Percentiles rank a stretch among this genome's conserved stretches.
phyloP scores from a whole-genome alignment of 2,797 vertebrate species.

The Spinus pinus region DNA sequence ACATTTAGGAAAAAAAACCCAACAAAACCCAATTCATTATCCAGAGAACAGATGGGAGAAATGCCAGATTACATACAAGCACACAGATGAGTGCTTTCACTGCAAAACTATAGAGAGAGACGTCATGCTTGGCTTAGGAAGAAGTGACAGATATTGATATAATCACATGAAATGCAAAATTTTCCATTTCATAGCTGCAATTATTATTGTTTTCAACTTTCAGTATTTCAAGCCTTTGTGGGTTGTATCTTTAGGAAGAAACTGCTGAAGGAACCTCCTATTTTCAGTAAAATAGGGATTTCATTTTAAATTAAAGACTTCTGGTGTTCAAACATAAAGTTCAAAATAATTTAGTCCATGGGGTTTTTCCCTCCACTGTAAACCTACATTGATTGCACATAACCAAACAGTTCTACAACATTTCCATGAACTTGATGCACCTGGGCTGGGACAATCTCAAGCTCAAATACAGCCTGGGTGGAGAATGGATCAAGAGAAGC shows the following conservation, averaged over 20 bases:
- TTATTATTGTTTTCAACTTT: background rate
- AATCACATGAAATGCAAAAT: background rate
- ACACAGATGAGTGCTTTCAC: background rate
- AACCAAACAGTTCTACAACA: background rate
- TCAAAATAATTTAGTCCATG: background rate
- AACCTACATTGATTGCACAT: background rate
- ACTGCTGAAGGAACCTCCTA: background rate
- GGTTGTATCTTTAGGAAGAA: background rate
- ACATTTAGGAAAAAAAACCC: background rate
- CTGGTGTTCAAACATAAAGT: background rate
- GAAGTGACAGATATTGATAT: background rate
- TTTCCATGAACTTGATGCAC: background rate
- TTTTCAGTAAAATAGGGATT: background rate
- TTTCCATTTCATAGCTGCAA: background rate
- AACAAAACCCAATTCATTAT: background rate
- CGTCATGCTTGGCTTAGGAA: background rate
- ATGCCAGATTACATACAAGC: background rate
- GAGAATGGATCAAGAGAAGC: background rate
- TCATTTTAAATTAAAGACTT: background rate
- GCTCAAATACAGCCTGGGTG: background rate
- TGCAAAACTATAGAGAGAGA: slow-evolving; percentile 1
- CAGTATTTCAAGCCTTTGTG: background rate
- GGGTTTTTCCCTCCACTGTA: accelerated
- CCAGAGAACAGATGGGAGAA: background rate
- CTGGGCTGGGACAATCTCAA: background rate